Conservation (phyloP, 2,888 invertebrate species). For the Philhelius pedissequus region DNA sequence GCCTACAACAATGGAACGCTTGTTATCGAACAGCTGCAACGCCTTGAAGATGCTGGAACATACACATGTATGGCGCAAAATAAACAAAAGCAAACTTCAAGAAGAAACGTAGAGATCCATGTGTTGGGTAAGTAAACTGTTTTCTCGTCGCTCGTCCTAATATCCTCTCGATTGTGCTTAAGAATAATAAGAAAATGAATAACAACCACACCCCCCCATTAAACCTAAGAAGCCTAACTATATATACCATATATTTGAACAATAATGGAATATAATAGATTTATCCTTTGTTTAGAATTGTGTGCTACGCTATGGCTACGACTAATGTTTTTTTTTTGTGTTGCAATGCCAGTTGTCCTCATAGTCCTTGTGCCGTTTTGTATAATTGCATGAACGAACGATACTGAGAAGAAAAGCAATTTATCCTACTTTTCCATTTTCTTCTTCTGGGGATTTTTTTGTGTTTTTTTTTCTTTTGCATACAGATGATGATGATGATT, state of each 20-base stretch:
- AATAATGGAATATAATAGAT: conserved; percentile 48
- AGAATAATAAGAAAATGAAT: conserved; percentile 9
- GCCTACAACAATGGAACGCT: conserved; percentile 93
- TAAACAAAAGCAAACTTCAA: conserved; percentile 88
- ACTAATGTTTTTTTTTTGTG: conserved; percentile 6
- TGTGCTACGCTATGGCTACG: conserved; percentile 5
- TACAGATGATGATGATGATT: conserved; percentile 43
- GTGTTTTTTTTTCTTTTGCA: neutral
- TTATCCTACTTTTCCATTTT: conserved; percentile 23
- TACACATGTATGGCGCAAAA: conserved; percentile 95
- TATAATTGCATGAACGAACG: conserved; percentile 42
- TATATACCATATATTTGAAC: conserved; percentile 7
- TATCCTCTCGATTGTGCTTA: conserved; percentile 3
- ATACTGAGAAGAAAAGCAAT: conserved; percentile 43
- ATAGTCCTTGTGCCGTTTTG: conserved; percentile 50
- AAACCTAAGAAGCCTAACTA: neutral
- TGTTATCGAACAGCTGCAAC: conserved; percentile 91
- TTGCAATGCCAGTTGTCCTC: conserved; percentile 53
- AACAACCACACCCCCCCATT: neutral
- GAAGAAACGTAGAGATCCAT: conserved; percentile 87
- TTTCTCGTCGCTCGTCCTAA: neutral
- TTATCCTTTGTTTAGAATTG: conserved; percentile 56
- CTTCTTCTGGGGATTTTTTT: neutral
- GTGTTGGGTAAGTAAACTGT: conserved; percentile 81
- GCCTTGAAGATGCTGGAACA: conserved; percentile 91